Percentiles rank a stretch among this genome's conserved stretches.
Evolutionary conservation across 2,113 vertebrate genomes (phyloP).

Genomic region (Seriola rivoliana): DNA sequence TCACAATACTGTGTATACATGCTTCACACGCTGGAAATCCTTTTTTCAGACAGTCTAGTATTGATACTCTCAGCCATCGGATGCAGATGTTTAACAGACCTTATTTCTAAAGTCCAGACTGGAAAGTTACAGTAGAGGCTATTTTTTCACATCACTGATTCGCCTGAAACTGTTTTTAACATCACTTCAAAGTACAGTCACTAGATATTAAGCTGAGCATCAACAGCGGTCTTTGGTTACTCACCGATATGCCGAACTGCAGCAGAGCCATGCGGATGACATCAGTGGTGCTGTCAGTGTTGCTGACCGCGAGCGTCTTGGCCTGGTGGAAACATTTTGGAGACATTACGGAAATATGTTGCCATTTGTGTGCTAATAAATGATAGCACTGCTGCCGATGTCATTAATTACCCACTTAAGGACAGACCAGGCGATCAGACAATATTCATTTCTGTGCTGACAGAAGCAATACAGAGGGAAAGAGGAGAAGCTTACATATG

Average conservation of each 20-base stretch:
- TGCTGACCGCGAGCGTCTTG: slow-evolving; percentile 92
- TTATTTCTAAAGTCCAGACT: not conserved
- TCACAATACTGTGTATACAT: not conserved
- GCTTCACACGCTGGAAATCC: not conserved
- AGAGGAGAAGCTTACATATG: slow-evolving; percentile 88
- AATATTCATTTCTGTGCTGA: slow-evolving; percentile 9
- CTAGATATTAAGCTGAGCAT: not conserved
- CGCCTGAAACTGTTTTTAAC: not conserved
- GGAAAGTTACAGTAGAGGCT: not conserved
- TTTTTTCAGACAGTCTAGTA: not conserved
- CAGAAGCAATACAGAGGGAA: not conserved
- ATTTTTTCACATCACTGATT: not conserved
- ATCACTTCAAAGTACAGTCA: not conserved
- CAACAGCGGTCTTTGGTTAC: slow-evolving; percentile 52
- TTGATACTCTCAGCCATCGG: not conserved
- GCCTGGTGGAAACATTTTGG: slow-evolving; percentile 81
- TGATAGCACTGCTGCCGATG: not conserved
- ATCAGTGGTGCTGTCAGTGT: slow-evolving; percentile 90
- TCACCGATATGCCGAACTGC: slow-evolving; percentile 93
- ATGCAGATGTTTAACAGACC: not conserved
- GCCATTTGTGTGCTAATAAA: slow-evolving; percentile 18
- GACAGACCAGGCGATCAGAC: not conserved
- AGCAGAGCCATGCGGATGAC: slow-evolving; percentile 91
- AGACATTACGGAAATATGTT: slow-evolving; percentile 17
- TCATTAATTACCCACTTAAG: slow-evolving; percentile 1